Evolutionary conservation across 2,888 invertebrate genomes (phyloP).

Genomic region (Pristionchus exspectatus): DNA sequence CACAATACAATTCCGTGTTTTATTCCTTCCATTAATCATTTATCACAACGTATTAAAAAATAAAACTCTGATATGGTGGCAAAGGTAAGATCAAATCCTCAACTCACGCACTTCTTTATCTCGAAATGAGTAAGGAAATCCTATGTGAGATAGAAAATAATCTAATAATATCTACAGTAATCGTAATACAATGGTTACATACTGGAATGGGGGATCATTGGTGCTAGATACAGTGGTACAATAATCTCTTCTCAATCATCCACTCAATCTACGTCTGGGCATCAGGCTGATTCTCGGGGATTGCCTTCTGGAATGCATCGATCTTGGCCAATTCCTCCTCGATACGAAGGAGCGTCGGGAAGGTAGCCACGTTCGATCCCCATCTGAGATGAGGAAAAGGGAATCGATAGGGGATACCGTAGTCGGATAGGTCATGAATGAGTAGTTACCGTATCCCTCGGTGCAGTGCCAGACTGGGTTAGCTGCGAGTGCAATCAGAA

Average conservation of each 20-base stretch:
- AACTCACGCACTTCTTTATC: not conserved
- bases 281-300: slow-evolving; percentile 85
- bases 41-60: not conserved
- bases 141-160: not conserved
- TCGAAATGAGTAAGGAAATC: not conserved
- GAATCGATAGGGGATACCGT: not conserved
- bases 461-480: not conserved
- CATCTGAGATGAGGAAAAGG: slow-evolving; percentile 84
- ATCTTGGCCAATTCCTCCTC: slow-evolving; percentile 90
- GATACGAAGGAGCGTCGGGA: slow-evolving; percentile 91
- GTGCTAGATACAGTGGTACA: not conserved
- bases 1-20: not conserved
- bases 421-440: not conserved
- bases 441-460: not conserved
- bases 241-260: not conserved
- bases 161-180: not conserved
- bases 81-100: not conserved
- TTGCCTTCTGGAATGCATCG: slow-evolving; percentile 92
- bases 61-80: not conserved
- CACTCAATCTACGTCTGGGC: not conserved
- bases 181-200: not conserved
- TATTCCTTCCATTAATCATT: not conserved
- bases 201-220: not conserved
- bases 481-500: not conserved
- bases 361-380: slow-evolving; percentile 91